Percentiles rank a stretch among this genome's conserved stretches.
These are phyloP conservation scores for Lasiurus borealis DNA, from an alignment of 2,113 vertebrate genomes.

Conservation along the genomic window DNA sequence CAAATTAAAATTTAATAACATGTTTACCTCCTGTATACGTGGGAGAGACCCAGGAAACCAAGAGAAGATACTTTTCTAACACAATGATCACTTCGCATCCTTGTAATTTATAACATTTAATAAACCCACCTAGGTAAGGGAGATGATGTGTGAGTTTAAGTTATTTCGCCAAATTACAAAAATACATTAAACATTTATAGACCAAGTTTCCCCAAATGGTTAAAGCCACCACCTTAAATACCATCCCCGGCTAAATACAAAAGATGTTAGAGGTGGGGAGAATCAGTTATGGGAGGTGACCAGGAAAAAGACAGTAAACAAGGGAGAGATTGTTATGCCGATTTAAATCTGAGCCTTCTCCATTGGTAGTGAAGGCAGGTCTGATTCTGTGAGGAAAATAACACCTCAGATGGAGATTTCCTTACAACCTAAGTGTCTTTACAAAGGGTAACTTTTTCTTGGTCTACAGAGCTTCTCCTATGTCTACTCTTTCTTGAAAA, in stretches of 20 bases:
- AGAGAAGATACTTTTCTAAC: conserved; percentile 30
- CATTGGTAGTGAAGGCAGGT: not conserved
- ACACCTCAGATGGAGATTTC: not conserved
- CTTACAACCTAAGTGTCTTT: not conserved
- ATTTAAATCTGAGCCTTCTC: not conserved
- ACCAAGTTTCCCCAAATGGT: not conserved
- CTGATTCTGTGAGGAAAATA: not conserved
- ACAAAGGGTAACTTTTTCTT: not conserved
- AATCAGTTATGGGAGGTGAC: not conserved
- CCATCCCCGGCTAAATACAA: not conserved
- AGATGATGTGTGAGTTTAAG: not conserved
- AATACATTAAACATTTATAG: not conserved
- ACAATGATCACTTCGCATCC: not conserved
- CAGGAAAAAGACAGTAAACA: not conserved
- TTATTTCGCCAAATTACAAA: conserved; percentile 25
- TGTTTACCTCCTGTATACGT: not conserved
- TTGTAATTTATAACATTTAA: conserved; percentile 24
- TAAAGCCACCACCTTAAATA: not conserved
- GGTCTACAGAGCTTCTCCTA: not conserved
- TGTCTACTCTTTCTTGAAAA: not conserved
- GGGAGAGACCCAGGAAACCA: not conserved
- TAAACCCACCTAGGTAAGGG: not conserved
- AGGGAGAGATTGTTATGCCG: not conserved
- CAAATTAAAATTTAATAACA: not conserved
- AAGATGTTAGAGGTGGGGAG: not conserved